Base-by-base conservation (phyloP, 2,888 invertebrate genomes). In the Drosophila histrio region DNA sequence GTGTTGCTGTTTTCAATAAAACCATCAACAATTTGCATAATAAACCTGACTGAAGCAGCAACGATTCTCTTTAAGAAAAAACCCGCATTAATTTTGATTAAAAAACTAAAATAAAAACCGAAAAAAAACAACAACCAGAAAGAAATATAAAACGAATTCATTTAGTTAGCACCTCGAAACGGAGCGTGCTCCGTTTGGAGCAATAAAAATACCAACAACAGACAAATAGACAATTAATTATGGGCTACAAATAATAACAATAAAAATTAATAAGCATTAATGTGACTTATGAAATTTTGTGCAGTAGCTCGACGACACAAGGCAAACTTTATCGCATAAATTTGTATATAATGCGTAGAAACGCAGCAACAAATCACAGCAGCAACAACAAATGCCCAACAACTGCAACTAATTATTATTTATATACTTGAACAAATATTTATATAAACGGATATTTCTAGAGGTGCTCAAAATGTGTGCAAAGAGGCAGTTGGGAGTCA, bases 241-340 rank as follows among this genome's bases (percentile, higher is more conserved):
- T 76, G 70, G 79, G 49, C 82, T 79, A 87, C 87, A 85, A 87
- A 82, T 87, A 87, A 82, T 87, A 68, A 76, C 85, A 85, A 82
- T 82, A 87, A 82, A 81, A 82, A 82, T 82, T 82, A 82, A 82
- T 82, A 85, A 82, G 76, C 82, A 87, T 82, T 82, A 81, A 87
- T 82, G 70, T 87, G 76, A 82, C 70, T 82, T 87, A 85, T 82
- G 82, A 72, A 82, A 82, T 72, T 54, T 49, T 60, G 56, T 79
- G 81, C 65, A 61, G 84, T 65, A 77, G 65, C 78, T 41, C 5
- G 32, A 15, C 30, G 22, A 30, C 19, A 3, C 9, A 53, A 59
- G 64, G 4, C 57, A 70, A 79, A 86, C 59, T 68, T 86, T 72
- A 44, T 34, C 53, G 61, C 86, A 83, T 87, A 82, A 77, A 84